Evolutionary conservation across 2,113 vertebrate genomes (phyloP), one percentile per base, ranked within the genome.

Genomic region (Martes martes): DNA sequence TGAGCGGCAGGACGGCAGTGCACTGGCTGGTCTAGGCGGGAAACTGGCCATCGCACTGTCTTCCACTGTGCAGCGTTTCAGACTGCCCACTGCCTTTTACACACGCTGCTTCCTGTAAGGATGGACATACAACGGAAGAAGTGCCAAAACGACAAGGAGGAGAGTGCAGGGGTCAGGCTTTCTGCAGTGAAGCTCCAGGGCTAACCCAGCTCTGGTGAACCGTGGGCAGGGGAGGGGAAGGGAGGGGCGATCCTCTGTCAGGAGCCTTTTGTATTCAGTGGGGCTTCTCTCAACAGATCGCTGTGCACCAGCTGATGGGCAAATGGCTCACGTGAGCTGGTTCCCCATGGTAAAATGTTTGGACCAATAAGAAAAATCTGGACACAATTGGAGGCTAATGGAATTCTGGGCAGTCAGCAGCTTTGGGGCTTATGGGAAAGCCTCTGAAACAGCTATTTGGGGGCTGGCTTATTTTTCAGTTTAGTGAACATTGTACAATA

Each of bases 391-490:
- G 11, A 80, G 61, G 65, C 87, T 76, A 50, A 74, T 50, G 74
- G 93, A 91, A 93, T 69, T 71, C 93, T 23, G 79, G 65, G 79
- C 15, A 19, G 95, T 92, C 97, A 97, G 97, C 97, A 92, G 92
- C 83, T 90, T 61, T 67, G 42, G 79, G 96, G 91, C 69, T 93
- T 76, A 76, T 0, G 2, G 83, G 52, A 39, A 89, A 81, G 21
- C 47, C 6, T 92, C 78, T 52, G 86, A 71, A 91, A 89, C 0
- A 93, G 96, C 85, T 90, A 28, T 93, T 71, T 85, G 89, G 85
- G 45, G 52, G 63, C 93, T 83, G 36, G 74, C 89, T 91, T 79
- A 76, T 74, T 93, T 94, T 92, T 63, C 90, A 92, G 89, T 69
- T 91, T 89, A 85, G 82, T 63, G 65, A 95, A 91, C 79, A 73